Evolutionary conservation across 2,888 invertebrate genomes (phyloP).

Genomic region (Thumatha senex): DNA sequence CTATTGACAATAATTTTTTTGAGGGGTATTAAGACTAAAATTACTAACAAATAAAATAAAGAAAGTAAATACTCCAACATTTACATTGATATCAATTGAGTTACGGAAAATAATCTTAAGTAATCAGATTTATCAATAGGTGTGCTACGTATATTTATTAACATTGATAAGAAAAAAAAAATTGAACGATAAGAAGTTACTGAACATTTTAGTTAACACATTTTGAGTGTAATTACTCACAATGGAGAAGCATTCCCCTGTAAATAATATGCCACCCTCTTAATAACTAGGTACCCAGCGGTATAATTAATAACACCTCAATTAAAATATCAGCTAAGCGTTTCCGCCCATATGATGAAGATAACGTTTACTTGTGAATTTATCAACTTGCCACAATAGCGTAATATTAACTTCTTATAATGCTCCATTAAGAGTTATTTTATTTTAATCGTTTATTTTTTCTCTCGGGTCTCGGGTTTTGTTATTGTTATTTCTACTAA

Average conservation of each 20-base stretch:
- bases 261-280: slow-evolving; percentile 72
- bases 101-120: slow-evolving; percentile 33
- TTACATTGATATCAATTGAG: slow-evolving; percentile 27
- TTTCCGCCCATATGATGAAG: slow-evolving; percentile 65
- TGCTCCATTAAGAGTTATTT: slow-evolving; percentile 22
- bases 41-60: not conserved
- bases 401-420: slow-evolving; percentile 27
- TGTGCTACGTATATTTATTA: slow-evolving; percentile 19
- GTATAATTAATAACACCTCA: slow-evolving; percentile 78
- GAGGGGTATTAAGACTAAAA: slow-evolving; percentile 11
- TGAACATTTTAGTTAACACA: slow-evolving; percentile 35
- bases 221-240: slow-evolving; percentile 26
- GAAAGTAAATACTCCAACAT: slow-evolving; percentile 9
- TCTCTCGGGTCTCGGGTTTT: slow-evolving; percentile 12
- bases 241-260: slow-evolving; percentile 63
- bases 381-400: slow-evolving; percentile 33
- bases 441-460: slow-evolving; percentile 24
- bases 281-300: slow-evolving; percentile 69
- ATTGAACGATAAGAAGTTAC: slow-evolving; percentile 53
- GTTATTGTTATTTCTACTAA: slow-evolving; percentile 6
- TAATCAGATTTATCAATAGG: slow-evolving; percentile 29
- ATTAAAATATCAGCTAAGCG: slow-evolving; percentile 76
- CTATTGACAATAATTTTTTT: slow-evolving; percentile 31
- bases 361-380: slow-evolving; percentile 35
- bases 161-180: slow-evolving; percentile 46